Base-by-base conservation (phyloP, 1,140 invertebrate species). In the Saxidomus purpurata region DNA sequence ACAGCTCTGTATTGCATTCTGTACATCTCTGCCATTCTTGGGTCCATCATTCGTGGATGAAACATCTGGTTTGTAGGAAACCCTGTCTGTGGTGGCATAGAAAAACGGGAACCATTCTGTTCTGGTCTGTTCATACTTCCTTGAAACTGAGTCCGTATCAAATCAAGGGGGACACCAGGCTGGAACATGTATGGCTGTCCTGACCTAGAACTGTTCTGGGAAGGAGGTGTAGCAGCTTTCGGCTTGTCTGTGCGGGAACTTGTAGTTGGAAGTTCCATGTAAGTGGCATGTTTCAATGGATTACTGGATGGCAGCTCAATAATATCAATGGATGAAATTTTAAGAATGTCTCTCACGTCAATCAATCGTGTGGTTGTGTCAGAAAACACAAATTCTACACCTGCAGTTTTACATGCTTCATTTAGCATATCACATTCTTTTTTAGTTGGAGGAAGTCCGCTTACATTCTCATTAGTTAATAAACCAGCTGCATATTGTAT, bases 401-500 rank as follows among this genome's bases (percentile, higher is more conserved):
- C 94, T 52, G 94, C 94, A 47, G 84, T 63, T 87, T 93, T 94
- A 88, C 95, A 95, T 9, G 93, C 93, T 81, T 93, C 92, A 77
- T 95, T 95, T 34, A 95, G 84, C 76, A 94, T 74, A 19, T 93
- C 87, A 91, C 94, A 94, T 85, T 95, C 95, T 31, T 92, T 89
- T 17, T 90, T 71, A 0, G 92, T 91, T 19, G 94, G 93, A 17
- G 90, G 67, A 13, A 93, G 85, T 28, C 94, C 93, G 40, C 88
- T 87, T 11, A 94, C 89, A 19, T 89, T 87, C 55, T 90, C 63
- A 91, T 93, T 90, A 40, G 80, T 91, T 52, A 94, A 79, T 59
- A 95, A 87, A 19, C 91, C 93, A 43, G 95, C 95, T 40, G 94
- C 95, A 93, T 95, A 94, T 81, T 93, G 92, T 87, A 95, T 94